These are phyloP conservation scores for Spodoptera littoralis DNA, from an alignment of 2,888 invertebrate genomes.

Conservation along the genomic window DNA sequence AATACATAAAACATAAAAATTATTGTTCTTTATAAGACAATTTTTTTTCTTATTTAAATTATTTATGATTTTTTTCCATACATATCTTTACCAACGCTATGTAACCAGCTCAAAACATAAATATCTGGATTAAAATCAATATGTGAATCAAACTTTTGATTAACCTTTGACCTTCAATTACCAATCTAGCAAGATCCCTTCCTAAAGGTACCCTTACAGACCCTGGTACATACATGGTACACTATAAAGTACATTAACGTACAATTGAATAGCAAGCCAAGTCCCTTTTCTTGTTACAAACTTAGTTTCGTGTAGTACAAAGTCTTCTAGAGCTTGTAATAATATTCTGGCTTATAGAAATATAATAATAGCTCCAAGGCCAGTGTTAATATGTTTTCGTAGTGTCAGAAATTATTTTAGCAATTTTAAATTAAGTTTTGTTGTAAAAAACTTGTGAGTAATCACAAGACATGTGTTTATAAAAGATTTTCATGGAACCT, in stretches of 20 bases:
- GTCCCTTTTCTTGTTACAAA: constrained; percentile 9
- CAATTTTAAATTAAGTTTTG: too few species aligned
- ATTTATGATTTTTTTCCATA: not conserved
- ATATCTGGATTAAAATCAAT: constrained; percentile 16
- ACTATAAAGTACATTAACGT: constrained; percentile 5
- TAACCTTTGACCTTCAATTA: constrained; percentile 29
- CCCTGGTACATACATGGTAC: not conserved
- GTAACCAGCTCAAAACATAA: constrained; percentile 21
- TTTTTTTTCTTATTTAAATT: not conserved
- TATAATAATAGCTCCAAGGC: constrained; percentile 1
- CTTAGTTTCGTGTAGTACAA: constrained; percentile 18
- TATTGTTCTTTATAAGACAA: not conserved
- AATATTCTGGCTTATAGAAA: constrained; percentile 3
- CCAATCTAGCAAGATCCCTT: constrained; percentile 15
- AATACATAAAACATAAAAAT: too few species aligned
- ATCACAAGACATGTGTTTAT: too few species aligned
- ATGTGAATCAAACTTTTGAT: constrained; percentile 22
- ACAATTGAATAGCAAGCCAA: constrained; percentile 10
- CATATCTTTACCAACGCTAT: constrained; percentile 5
- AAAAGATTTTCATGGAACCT: too few species aligned
- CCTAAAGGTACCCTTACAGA: not conserved
- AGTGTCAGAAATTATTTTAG: too few species aligned
- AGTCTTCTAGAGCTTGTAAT: constrained; percentile 8
- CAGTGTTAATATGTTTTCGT: too few species aligned
- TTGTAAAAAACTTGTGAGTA: too few species aligned